Base-by-base conservation (phyloP, 2,797 vertebrate species). In the Sebastes matsubarae region DNA sequence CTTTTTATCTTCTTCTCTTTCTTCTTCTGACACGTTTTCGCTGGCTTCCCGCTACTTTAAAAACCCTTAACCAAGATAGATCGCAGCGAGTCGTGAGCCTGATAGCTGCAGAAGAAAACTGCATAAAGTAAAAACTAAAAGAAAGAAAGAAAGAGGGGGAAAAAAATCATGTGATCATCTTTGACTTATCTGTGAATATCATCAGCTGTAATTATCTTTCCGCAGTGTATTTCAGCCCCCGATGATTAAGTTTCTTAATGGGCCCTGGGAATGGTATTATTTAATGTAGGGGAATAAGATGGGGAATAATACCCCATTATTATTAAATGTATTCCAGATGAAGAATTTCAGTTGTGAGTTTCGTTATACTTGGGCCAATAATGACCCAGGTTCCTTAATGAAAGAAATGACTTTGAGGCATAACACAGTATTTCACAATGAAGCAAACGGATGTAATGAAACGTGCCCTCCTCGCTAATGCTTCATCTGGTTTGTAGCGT, bases 191-290 rank as follows among this genome's bases (percentile, higher is more conserved):
- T 89, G 80, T 87, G 90, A 88, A 87, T 82, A 87, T 91, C 80
- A 91, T 93, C 84, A 79, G 68, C 71, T 86, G 83, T 94, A 93
- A 94, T 94, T 90, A 92, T 88, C 86, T 88, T 82, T 83, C 81
- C 2, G 3, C 75, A 67, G 77, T 87, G 77, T 77, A 88, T 92
- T 86, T 88, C 86, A 87, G 79, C 86, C 79, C 75, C 29, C 2
- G 75, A 87, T 92, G 89, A 92, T 93, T 93, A 91, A 88, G 64
- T 76, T 83, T 81, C 85, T 63, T 94, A 92, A 92, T 92, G 88
- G 87, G 90, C 77, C 86, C 84, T 82, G 85, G 80, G 83, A 92
- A 93, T 92, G 77, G 85, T 89, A 84, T 90, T 91, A 89, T 93
- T 93, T 90, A 93, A 93, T 90, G 83, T 81, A 81, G 75, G 77